phyloP scores from a whole-genome alignment of 2,888 invertebrate genomes.

The Meandrusa payeni region DNA sequence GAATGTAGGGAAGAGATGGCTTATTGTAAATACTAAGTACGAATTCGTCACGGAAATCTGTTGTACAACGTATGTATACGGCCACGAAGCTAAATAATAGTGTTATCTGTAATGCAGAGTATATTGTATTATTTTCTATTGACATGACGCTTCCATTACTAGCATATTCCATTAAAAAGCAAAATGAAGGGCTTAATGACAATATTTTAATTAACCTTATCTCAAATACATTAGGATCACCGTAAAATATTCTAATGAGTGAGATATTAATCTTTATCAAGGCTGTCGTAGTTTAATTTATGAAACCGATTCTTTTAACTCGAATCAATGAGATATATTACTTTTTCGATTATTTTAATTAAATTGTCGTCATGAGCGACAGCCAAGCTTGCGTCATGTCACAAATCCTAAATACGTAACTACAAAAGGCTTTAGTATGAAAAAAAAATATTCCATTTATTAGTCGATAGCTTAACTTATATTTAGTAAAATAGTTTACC shows the following conservation, averaged over 20 bases:
- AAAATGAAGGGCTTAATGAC: not conserved
- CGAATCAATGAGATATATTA: not conserved
- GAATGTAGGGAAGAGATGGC: conserved; percentile 14
- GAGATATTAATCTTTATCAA: conserved; percentile 8
- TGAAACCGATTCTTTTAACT: conserved; percentile 3
- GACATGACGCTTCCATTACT: conserved; percentile 25
- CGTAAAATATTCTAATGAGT: conserved; percentile 11
- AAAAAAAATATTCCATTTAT: conserved; percentile 72
- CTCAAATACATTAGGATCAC: conserved; percentile 7
- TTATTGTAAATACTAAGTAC: conserved; percentile 59
- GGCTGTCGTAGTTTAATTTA: conserved; percentile 13
- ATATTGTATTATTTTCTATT: conserved; percentile 29
- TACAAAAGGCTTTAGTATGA: conserved; percentile 76
- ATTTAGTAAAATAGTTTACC: conserved; percentile 75
- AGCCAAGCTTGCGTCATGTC: conserved; percentile 42
- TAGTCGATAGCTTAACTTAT: conserved; percentile 79
- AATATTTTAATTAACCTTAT: conserved; percentile 7
- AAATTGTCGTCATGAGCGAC: conserved; percentile 9
- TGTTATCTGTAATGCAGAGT: conserved; percentile 48
- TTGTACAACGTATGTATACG: conserved; percentile 80
- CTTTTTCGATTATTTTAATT: conserved; percentile 12
- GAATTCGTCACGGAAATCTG: conserved; percentile 68
- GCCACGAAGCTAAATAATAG: conserved; percentile 59
- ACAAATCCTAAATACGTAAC: conserved; percentile 70
- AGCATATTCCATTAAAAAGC: not conserved